These are phyloP conservation scores for Hycleus phaleratus DNA, from an alignment of 1,140 invertebrate species.

Conservation along the genomic window DNA sequence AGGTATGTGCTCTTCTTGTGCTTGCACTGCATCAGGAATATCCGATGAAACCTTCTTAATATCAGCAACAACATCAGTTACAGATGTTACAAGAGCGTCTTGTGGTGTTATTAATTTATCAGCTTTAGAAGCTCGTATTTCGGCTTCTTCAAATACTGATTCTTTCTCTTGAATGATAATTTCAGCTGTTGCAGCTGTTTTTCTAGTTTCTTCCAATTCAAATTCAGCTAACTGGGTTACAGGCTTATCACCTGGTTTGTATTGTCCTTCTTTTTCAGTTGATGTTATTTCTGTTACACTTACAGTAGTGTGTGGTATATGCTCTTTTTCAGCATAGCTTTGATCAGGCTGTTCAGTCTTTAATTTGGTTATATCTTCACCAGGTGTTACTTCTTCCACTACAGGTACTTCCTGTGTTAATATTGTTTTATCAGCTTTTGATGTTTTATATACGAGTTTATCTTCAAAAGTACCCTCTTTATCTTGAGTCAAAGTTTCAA, in stretches of 20 bases:
- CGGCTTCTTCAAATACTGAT: conserved; percentile 24
- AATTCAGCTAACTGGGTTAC: conserved; percentile 36
- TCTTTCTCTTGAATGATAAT: conserved; percentile 41
- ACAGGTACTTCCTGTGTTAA: conserved; percentile 8
- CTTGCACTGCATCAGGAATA: conserved; percentile 20
- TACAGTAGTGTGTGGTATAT: conserved; percentile 40
- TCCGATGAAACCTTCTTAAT: conserved; percentile 18
- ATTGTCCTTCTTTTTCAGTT: conserved; percentile 40
- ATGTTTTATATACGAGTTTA: too few species aligned
- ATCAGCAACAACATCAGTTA: neutral
- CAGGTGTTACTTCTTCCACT: conserved; percentile 7
- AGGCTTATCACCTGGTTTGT: conserved; percentile 35
- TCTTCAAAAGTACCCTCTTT: conserved; percentile 12
- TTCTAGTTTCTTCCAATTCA: conserved; percentile 37
- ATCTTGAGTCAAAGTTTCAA: conserved; percentile 29
- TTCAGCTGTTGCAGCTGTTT: conserved; percentile 43
- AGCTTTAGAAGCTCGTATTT: conserved; percentile 21
- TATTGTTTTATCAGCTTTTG: conserved; percentile 8
- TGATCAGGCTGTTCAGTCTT: conserved; percentile 28
- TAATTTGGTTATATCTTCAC: conserved; percentile 19
- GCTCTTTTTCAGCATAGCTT: conserved; percentile 25
- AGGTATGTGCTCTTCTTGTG: conserved; percentile 16
- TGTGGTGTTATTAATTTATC: conserved; percentile 2
- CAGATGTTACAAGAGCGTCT: neutral
- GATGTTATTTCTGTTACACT: conserved; percentile 38